Conservation (phyloP, 2,888 invertebrate genomes). For the Ernsta delagoae region DNA sequence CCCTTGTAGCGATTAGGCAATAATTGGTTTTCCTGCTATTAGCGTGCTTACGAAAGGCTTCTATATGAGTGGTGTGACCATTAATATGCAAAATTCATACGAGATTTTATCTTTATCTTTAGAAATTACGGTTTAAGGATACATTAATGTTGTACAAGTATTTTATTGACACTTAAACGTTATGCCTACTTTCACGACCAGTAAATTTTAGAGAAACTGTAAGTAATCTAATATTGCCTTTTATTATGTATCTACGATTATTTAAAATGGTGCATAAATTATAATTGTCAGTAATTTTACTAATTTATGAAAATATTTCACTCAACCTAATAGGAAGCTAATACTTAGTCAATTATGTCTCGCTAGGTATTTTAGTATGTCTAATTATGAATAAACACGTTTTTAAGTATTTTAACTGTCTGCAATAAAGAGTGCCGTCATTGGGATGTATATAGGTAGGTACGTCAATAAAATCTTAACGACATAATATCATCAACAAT, state of each 20-base stretch:
- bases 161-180: background rate
- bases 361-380: too few species aligned
- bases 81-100: constrained; percentile 19
- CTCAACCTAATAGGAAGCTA: too few species aligned
- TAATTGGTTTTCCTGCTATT: constrained; percentile 21
- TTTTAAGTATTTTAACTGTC: background rate
- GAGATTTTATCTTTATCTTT: constrained; percentile 19
- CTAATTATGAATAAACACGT: background rate
- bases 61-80: constrained; percentile 12
- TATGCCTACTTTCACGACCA: constrained; percentile 1
- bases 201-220: background rate
- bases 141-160: constrained; percentile 31
- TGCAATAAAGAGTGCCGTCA: constrained; percentile 29
- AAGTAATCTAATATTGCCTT: background rate
- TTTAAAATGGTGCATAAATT: too few species aligned
- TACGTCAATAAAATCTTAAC: background rate
- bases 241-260: background rate
- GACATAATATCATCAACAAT: constrained; percentile 54
- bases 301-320: too few species aligned
- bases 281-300: background rate
- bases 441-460: background rate
- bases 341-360: too few species aligned
- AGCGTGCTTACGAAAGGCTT: constrained; percentile 11
- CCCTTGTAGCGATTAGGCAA: constrained; percentile 33
- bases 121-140: constrained; percentile 28